Conservation (phyloP, 2,888 invertebrate genomes). For the Diloba caeruleocephala region DNA sequence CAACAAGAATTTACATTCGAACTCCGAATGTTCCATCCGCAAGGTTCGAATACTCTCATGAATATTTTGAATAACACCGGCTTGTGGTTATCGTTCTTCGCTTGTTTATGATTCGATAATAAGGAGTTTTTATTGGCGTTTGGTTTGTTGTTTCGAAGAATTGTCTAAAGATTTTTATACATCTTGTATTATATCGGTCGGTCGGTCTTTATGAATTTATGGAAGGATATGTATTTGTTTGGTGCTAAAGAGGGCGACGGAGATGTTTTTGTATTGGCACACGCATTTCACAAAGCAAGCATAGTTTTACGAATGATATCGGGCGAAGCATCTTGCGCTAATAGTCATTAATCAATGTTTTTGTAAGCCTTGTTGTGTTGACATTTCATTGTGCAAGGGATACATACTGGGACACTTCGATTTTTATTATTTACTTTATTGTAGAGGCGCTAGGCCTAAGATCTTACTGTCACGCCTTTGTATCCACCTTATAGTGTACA, state of each 20-base stretch:
- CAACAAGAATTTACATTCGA: slow-evolving; percentile 37
- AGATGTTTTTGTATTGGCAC: too few relatives aligned
- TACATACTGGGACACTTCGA: too few relatives aligned
- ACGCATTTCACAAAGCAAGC: too few relatives aligned
- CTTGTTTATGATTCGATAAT: slow-evolving; percentile 10
- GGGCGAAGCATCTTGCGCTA: too few relatives aligned
- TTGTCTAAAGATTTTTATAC: slow-evolving; percentile 17
- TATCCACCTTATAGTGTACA: slow-evolving; percentile 18
- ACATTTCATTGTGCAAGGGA: too few relatives aligned
- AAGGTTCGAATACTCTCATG: slow-evolving; percentile 51
- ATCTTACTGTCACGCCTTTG: slow-evolving; percentile 19
- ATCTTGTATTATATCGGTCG: neutral
- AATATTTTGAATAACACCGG: slow-evolving; percentile 54
- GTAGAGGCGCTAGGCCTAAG: too few relatives aligned
- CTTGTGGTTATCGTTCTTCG: slow-evolving; percentile 40
- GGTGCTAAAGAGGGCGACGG: neutral
- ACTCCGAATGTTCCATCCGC: slow-evolving; percentile 31
- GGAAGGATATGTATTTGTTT: neutral
- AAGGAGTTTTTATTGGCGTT: slow-evolving; percentile 31
- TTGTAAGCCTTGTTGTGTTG: too few relatives aligned
- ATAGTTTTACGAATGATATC: too few relatives aligned
- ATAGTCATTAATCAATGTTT: too few relatives aligned
- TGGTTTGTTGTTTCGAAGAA: slow-evolving; percentile 6
- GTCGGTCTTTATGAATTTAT: neutral
- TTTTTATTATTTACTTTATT: too few relatives aligned